Percentiles rank a stretch among this genome's conserved stretches.
phyloP scores from a whole-genome alignment of 2,888 invertebrate genomes.

The Drosophila atroscutellata region DNA sequence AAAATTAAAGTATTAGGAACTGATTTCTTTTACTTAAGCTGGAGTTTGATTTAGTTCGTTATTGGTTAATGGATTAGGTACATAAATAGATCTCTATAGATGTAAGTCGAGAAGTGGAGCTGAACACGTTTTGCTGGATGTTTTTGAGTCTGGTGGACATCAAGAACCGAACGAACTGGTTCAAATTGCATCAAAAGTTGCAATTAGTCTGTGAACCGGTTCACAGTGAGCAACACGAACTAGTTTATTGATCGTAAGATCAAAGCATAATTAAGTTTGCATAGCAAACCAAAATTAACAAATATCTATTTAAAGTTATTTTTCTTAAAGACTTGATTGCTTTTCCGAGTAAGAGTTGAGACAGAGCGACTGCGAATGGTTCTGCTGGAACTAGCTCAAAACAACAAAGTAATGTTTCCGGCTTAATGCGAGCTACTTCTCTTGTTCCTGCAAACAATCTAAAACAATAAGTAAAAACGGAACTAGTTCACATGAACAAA shows the following conservation, averaged over 20 bases:
- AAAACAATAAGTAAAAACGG: constrained; percentile 4
- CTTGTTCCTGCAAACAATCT: constrained; percentile 14
- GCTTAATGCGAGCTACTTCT: constrained; percentile 16
- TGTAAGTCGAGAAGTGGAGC: constrained; percentile 1
- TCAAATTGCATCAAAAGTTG: constrained; percentile 3
- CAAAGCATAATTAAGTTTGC: constrained; percentile 7
- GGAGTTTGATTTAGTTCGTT: constrained; percentile 9
- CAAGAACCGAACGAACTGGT: constrained; percentile 6
- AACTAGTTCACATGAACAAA: constrained; percentile 5
- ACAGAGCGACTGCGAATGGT: neutral
- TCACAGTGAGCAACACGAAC: neutral
- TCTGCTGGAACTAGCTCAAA: constrained; percentile 9
- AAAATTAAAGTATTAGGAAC: constrained; percentile 35
- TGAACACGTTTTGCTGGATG: neutral
- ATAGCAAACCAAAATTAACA: constrained; percentile 10
- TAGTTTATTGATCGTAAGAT: neutral
- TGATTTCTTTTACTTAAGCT: constrained; percentile 24
- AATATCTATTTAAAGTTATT: neutral
- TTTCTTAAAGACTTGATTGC: neutral
- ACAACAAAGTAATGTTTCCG: constrained; percentile 2
- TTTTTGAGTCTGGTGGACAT: neutral
- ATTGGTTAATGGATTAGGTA: constrained; percentile 8
- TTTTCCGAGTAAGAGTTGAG: constrained; percentile 4
- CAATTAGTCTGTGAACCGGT: constrained; percentile 1
- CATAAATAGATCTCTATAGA: constrained; percentile 4